Base-by-base conservation (phyloP, 2,888 invertebrate genomes). In the Sesia apiformis region DNA sequence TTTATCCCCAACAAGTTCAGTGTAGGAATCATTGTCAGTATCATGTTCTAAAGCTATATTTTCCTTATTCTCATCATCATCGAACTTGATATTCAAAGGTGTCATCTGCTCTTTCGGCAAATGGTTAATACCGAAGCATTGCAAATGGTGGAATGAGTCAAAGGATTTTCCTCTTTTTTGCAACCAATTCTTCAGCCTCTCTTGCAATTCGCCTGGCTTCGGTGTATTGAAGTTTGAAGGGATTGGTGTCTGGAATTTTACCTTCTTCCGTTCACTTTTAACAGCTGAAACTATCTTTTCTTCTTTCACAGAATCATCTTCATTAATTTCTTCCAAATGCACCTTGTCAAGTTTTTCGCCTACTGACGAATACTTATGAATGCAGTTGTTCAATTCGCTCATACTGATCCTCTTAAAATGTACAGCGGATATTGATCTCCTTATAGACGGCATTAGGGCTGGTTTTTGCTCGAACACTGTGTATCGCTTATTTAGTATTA, bases 41-140 rank as follows among this genome's bases (percentile, higher is more conserved):
- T 86, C 86, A 0, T 81, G 75, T 4, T 85, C 81, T 3, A 84
- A 53, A 0, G 87, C 85, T 53, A 86, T 71, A 61, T 91, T 91
- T 57, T 91, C 91, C 62, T 91, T 91, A 63, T 91, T 80, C 53
- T 90, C 90, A 52, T 90, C 89, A 38, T 61, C 53, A 49, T 64
- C 64, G 0, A 66, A 60, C 4, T 67, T 67, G 0, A 67, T 40
- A 5, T 61, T 58, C 1, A 72, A 23, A 0, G 70, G 66, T n/a
- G 63, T 70, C 0, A 69, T 58, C 4, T 60, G 56, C 7, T 57
- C 59, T 0, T 63, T 60, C 0, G 70, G 55, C 7, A 83, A 53
- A 53, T 84, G 81, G 50, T 83, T 70, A 6, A 90, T 61, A 3
- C 88, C 90, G 42, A 91, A 92, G 63, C 91, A 91, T 65, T 90